phyloP scores from a whole-genome alignment of 2,113 vertebrate species.

The Crotalus horridus region DNA sequence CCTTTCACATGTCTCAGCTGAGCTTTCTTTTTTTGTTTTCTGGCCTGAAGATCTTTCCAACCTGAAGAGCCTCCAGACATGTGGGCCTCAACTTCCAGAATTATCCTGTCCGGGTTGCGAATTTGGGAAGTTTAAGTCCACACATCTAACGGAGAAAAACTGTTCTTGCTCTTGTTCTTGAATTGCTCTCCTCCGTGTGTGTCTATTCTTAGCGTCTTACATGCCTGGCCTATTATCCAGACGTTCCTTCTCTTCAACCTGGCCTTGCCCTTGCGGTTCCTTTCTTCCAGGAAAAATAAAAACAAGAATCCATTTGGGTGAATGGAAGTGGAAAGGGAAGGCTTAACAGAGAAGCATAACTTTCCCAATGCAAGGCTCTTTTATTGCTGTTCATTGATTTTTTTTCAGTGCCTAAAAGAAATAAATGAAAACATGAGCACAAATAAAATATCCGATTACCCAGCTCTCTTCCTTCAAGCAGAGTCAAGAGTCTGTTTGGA shows the following conservation, averaged over 20 bases:
- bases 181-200: neutral
- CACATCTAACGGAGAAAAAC: neutral
- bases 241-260: neutral
- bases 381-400: constrained; percentile 47
- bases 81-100: neutral
- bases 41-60: neutral
- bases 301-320: rapidly evolving
- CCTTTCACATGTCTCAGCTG: neutral
- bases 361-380: constrained; percentile 17
- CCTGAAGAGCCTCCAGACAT: neutral
- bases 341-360: too few relatives aligned
- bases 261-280: neutral
- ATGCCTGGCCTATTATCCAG: neutral
- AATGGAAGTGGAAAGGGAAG: neutral
- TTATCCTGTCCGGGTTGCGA: neutral
- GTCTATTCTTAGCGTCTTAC: neutral
- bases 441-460: neutral
- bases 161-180: neutral
- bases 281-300: neutral
- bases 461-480: neutral
- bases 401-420: constrained; percentile 32
- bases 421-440: neutral
- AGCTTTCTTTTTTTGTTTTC: neutral
- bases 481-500: neutral
- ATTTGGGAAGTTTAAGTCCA: neutral